Base-by-base conservation (phyloP, 2,113 vertebrate genomes). In the Excalfactoria chinensis region DNA sequence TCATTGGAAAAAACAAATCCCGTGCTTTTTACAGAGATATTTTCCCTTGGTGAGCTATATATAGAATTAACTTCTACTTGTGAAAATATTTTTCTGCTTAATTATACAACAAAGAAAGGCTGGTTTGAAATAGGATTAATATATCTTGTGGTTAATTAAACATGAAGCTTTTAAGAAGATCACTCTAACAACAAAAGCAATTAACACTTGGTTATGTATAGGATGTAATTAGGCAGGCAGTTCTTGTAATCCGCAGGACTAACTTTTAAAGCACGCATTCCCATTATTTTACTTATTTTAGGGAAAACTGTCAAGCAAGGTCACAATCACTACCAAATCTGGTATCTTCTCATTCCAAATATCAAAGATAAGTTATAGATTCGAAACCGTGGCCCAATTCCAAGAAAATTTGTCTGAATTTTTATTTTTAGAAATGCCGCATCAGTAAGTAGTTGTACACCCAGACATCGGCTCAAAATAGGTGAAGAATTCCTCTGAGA, bases 131-230 rank as follows among this genome's bases (percentile, higher is more conserved):
- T 77, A 94, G 88, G 72, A 95, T 97, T 97, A 96, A 96, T 79
- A 94, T 26, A 91, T 93, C 70, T 78, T 79, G 40, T 78, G 20
- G 89, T 96, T 97, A 97, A 97, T 97, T 96, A 96, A 96, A 96
- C 82, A 86, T 43, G 87, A 96, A 96, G 89, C 56, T 83, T 96
- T 93, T 91, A 96, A 93, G 82, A 87, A 95, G 81, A 95, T 91
- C 92, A 90, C 30, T 95, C 25, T 84, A 94, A 87, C 53, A 96
- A 96, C 77, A 95, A 88, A 93, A 96, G 96, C 94, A 95, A 96
- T 97, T 96, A 97, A 95, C 73, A 82, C 69, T 96, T 89, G 53
- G 63, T 87, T 97, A 89, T 59, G 79, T 84, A 96, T 59, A 87
- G 58, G 59, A 88, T 60, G 75, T 91, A 96, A 95, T 97, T 96